These are phyloP conservation scores for Poecilia latipinna DNA, from an alignment of 2,113 vertebrate species.

Conservation along the genomic window DNA sequence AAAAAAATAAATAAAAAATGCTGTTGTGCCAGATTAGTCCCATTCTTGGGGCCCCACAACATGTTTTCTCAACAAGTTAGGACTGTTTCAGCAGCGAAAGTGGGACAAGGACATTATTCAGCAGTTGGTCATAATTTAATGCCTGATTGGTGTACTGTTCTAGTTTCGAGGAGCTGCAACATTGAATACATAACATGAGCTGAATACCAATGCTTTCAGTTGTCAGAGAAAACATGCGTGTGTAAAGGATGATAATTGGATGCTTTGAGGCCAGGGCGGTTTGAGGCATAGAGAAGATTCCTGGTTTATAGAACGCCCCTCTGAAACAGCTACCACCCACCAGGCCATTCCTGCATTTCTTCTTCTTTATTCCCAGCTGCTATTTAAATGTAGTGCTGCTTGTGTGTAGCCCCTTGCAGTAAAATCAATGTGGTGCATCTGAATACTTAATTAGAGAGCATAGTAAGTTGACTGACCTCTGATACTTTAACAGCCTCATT, in stretches of 20 bases:
- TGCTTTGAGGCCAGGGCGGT: no score
- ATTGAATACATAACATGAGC: neutral
- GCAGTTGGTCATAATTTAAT: no score
- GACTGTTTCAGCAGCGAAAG: no score
- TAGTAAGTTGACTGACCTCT: slow-evolving; percentile 9
- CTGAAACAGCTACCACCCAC: neutral
- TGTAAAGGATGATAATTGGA: no score
- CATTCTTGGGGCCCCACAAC: no score
- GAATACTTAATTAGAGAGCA: neutral
- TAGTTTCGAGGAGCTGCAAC: neutral
- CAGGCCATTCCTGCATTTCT: neutral
- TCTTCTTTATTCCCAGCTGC: neutral
- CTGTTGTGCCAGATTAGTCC: no score
- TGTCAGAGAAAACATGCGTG: neutral
- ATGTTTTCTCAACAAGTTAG: no score
- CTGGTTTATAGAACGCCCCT: neutral
- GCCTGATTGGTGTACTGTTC: no score
- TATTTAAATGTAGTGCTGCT: neutral
- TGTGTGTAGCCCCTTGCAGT: neutral
- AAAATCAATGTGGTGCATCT: neutral
- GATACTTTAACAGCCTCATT: slow-evolving; percentile 18
- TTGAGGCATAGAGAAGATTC: neutral
- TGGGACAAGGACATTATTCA: no score
- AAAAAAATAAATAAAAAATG: no score
- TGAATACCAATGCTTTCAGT: neutral